A percentile compares a stretch with the other conserved stretches of the same genome.
Evolutionary conservation across 2,113 vertebrate genomes (phyloP).

Genomic region (Phalacrocorax brasilianus): DNA sequence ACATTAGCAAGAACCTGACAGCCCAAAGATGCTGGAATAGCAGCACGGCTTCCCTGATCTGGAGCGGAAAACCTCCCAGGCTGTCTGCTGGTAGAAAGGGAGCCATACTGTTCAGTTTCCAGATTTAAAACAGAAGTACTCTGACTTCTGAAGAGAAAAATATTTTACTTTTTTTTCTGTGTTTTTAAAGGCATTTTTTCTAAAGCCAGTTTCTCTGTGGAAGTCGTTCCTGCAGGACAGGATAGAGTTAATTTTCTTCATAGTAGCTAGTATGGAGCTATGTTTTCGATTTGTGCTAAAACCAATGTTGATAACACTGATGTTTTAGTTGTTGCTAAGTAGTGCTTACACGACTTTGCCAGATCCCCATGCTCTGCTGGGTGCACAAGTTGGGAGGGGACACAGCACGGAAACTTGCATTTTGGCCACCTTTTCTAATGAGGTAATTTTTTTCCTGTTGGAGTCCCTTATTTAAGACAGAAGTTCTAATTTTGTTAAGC

Average conservation of each 20-base stretch:
- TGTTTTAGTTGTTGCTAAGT: too few species aligned
- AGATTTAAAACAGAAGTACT: not conserved
- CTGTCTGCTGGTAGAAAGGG: not conserved
- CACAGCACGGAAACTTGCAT: not conserved
- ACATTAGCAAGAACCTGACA: not conserved
- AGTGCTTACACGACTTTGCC: too few species aligned
- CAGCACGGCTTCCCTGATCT: not conserved
- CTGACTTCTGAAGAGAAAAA: not conserved
- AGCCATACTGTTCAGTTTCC: not conserved
- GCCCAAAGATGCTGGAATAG: not conserved
- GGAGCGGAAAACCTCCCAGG: not conserved
- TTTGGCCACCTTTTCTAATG: not conserved
- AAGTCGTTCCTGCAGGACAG: not conserved
- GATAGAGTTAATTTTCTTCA: too few species aligned
- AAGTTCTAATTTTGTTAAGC: not conserved
- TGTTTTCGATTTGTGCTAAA: too few species aligned
- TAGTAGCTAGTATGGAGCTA: too few species aligned
- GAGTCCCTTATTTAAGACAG: not conserved
- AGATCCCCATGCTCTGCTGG: too few species aligned
- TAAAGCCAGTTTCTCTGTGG: not conserved
- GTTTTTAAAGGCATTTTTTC: not conserved
- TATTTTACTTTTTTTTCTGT: not conserved
- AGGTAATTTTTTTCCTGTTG: not conserved
- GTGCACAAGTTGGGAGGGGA: too few species aligned
- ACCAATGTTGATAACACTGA: too few species aligned